phyloP scores from a whole-genome alignment of 2,888 invertebrate species.

The Copidosoma aretas region DNA sequence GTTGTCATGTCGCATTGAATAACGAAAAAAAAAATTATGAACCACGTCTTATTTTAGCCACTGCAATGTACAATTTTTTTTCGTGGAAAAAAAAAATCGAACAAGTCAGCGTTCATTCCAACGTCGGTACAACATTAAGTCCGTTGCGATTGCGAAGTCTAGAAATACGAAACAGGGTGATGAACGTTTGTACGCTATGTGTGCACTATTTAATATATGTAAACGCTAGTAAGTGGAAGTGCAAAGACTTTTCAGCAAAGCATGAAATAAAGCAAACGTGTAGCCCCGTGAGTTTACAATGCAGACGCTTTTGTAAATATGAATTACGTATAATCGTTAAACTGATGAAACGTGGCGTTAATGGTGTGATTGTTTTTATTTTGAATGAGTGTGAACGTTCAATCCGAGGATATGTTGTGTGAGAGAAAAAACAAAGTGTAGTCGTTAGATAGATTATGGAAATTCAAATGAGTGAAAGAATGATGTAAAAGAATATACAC shows the following conservation, averaged over 20 bases:
- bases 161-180: slow-evolving; percentile 33
- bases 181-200: slow-evolving; percentile 27
- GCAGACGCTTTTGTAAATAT: slow-evolving; percentile 58
- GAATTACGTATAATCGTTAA: slow-evolving; percentile 54
- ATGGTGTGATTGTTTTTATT: slow-evolving; percentile 60
- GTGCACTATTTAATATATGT: slow-evolving; percentile 16
- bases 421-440: slow-evolving; percentile 36
- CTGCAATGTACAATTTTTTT: slow-evolving; percentile 36
- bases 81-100: slow-evolving; percentile 24
- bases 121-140: slow-evolving; percentile 25
- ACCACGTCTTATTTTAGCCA: slow-evolving; percentile 36
- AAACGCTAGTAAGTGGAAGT: slow-evolving; percentile 26
- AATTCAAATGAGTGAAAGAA: slow-evolving; percentile 36
- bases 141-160: slow-evolving; percentile 31
- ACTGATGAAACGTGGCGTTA: slow-evolving; percentile 54
- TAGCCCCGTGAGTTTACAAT: slow-evolving; percentile 44
- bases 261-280: slow-evolving; percentile 21
- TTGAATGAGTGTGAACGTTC: slow-evolving; percentile 51
- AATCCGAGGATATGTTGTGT: slow-evolving; percentile 41
- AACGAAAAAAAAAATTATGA: slow-evolving; percentile 17
- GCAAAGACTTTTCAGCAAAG: slow-evolving; percentile 13
- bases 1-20: slow-evolving; percentile 31
- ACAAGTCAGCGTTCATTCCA: slow-evolving; percentile 44
- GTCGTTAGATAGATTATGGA: slow-evolving; percentile 41
- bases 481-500: slow-evolving; percentile 24